Conservation (phyloP, 64 coral and sea anemone species). For the Catalaphyllia jardinei region DNA sequence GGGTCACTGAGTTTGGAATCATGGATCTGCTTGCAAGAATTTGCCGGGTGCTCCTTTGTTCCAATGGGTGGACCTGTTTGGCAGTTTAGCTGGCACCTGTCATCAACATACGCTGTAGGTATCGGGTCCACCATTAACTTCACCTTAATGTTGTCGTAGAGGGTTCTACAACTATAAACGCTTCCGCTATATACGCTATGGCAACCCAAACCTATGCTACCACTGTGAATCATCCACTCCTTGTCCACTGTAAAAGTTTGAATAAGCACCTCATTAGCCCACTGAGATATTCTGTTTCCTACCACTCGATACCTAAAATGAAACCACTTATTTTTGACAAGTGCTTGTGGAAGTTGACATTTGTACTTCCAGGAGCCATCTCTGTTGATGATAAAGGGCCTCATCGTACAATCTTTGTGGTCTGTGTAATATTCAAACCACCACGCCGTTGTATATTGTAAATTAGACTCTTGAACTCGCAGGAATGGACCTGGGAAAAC, state of each 20-base stretch:
- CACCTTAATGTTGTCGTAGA: conserved; percentile 58
- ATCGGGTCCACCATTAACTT: not conserved
- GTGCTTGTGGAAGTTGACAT: conserved; percentile 35
- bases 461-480: conserved; percentile 26
- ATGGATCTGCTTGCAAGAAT: conserved; percentile 70
- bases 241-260: conserved; percentile 22
- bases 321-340: conserved; percentile 62
- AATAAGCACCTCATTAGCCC: conserved; percentile 59
- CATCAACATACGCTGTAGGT: not conserved
- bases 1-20: conserved; percentile 23
- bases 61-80: conserved; percentile 6
- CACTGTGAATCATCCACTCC: conserved; percentile 31
- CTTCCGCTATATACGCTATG: not conserved
- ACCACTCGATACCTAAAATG: conserved; percentile 65
- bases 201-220: conserved; percentile 23
- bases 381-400: conserved; percentile 44
- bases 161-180: not conserved
- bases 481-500: conserved; percentile 70
- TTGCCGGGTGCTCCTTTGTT: conserved; percentile 47
- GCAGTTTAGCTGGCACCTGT: conserved; percentile 11
- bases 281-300: conserved; percentile 64
- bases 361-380: conserved; percentile 62
- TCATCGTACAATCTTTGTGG: conserved; percentile 67
- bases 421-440: conserved; percentile 77
- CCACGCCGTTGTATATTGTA: conserved; percentile 68